Base-by-base conservation (phyloP, 1,140 invertebrate genomes). In the Bursaphelenchus mucronatus region DNA sequence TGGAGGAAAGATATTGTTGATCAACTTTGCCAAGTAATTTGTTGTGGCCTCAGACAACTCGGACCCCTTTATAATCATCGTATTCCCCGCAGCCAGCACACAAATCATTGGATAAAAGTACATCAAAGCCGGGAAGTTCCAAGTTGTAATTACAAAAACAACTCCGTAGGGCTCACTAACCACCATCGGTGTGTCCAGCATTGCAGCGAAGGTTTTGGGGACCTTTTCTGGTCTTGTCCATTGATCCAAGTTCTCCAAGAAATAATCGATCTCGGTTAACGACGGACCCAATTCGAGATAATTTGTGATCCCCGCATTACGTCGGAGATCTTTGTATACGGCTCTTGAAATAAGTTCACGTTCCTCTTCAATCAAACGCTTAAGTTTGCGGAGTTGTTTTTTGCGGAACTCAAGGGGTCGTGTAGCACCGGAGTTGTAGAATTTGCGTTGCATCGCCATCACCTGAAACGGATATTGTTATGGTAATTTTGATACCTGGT, bases 71-170 rank as follows among this genome's bases (percentile, higher is more conserved):
- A 63, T 43, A 11, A 63, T 45, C 5, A 61, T 54, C 10, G 61
- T 63, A 45, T 65, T 62, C 81, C 85, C 94, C 57, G 91, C 92
- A 41, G 93, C 91, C 55, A 98, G 88, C 0, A 93, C 93, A 10
- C 90, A 89, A 30, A 89, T 83, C 63, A 92, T 76, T 0, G 89
- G 89, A n/a, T 85, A 74, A 6, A 97, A 71, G 3, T 88, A 82
- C 57, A 97, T 83, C 74, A 92, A 89, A n/a, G 98, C 70, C 0
- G 95, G 95, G 84, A 97, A 98, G 84, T 98, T 99, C 94, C 95
- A 98, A 0, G 94, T 89, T 9, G 91, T 90, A 21, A 73, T 50
- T 43, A 73, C n/a, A n/a, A 73, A 49, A 13, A 76, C 63, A 8
- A 73, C 71, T 15, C 71, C 70, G 41, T 58, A 64, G 0, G 71